Conservation (phyloP, 2,797 vertebrate genomes). For the Acanthiza pusilla region DNA sequence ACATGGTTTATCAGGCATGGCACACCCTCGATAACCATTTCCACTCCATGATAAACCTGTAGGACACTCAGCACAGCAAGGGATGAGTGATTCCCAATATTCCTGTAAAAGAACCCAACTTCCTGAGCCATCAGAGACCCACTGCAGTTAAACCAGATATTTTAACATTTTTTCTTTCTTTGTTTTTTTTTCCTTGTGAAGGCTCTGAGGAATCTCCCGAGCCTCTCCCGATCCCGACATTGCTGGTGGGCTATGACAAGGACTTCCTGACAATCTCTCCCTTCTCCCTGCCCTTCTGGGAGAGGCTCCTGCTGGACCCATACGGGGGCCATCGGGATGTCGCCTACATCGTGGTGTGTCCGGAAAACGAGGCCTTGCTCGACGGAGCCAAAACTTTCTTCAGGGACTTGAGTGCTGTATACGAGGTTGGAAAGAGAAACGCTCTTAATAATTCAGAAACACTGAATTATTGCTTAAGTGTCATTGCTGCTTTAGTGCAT, state of each 20-base stretch:
- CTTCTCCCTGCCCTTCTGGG: conserved; percentile 94
- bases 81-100: background rate
- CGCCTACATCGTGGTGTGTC: conserved; percentile 94
- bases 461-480: background rate
- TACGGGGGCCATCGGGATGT: conserved; percentile 93
- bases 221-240: conserved; percentile 89
- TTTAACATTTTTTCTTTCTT: background rate
- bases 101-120: background rate
- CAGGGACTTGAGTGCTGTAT: conserved; percentile 95
- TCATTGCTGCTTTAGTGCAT: background rate
- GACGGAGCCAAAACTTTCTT: conserved; percentile 91
- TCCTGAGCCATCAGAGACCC: background rate
- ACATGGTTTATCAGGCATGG: background rate
- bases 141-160: background rate
- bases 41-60: background rate
- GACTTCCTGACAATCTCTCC: conserved; percentile 96
- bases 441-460: too few species aligned
- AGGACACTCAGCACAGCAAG: background rate
- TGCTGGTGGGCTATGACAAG: conserved; percentile 92
- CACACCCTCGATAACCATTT: background rate
- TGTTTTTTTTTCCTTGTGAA: conserved; percentile 37
- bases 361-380: conserved; percentile 89
- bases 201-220: conserved; percentile 98
- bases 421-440: conserved; percentile 81
- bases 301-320: conserved; percentile 92